Conservation (phyloP, 2,797 vertebrate species). For the Anas georgica region DNA sequence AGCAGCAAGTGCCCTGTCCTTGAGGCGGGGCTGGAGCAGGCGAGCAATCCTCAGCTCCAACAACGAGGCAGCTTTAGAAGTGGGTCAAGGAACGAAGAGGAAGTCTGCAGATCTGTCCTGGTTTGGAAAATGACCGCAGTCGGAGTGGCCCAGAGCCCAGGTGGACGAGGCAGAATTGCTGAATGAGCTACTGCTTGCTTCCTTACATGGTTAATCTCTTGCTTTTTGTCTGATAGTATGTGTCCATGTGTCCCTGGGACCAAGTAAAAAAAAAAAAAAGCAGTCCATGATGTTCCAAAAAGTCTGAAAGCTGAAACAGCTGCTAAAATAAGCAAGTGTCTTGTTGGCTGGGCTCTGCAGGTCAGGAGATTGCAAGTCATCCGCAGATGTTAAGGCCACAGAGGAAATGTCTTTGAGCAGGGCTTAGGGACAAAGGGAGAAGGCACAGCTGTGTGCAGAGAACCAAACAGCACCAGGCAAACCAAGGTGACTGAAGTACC, state of each 20-base stretch:
- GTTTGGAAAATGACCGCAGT: background rate
- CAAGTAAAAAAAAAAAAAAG: slow-evolving; percentile 22
- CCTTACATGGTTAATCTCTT: slow-evolving; percentile 20
- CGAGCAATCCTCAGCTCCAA: background rate
- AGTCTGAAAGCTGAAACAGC: slow-evolving; percentile 57
- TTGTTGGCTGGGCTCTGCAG: slow-evolving; percentile 36
- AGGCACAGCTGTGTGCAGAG: slow-evolving; percentile 25
- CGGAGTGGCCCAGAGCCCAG: background rate
- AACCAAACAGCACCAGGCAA: background rate
- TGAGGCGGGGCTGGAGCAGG: slow-evolving; percentile 49
- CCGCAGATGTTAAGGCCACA: slow-evolving; percentile 68
- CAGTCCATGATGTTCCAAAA: slow-evolving; percentile 39
- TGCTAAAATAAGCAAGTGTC: slow-evolving; percentile 67
- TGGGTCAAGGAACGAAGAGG: slow-evolving; percentile 29
- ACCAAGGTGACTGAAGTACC: background rate
- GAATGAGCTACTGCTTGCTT: background rate
- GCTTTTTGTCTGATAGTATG: slow-evolving; percentile 24
- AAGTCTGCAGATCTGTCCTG: background rate
- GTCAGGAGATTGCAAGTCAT: slow-evolving; percentile 56
- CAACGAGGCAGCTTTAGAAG: slow-evolving; percentile 2
- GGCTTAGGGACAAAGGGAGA: background rate
- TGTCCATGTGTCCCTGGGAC: slow-evolving; percentile 44
- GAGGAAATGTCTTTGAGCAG: slow-evolving; percentile 51
- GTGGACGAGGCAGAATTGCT: background rate
- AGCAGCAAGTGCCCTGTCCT: slow-evolving; percentile 54